Percentiles rank a stretch among this genome's conserved stretches.
Evolutionary conservation across 1,140 invertebrate species (phyloP).

Genomic region (Drosophila sturtevanti): DNA sequence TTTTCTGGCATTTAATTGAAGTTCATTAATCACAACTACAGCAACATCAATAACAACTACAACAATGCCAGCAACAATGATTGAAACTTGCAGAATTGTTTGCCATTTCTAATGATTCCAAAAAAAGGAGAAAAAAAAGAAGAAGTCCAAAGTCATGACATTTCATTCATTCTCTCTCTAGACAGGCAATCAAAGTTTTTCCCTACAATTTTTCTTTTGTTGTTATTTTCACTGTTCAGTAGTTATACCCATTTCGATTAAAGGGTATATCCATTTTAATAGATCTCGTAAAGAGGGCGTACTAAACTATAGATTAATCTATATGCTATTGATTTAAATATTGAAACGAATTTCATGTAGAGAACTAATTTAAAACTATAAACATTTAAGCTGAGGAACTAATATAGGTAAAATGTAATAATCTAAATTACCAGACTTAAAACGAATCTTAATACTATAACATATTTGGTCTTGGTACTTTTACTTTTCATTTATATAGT

Average conservation of each 20-base stretch:
- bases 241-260: background rate
- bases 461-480: too few species aligned
- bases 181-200: slow-evolving; percentile 64
- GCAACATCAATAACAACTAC: slow-evolving; percentile 5
- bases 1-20: slow-evolving; percentile 67
- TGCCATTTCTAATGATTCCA: slow-evolving; percentile 52
- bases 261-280: background rate
- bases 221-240: background rate
- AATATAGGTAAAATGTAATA: too few species aligned
- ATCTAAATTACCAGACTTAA: too few species aligned
- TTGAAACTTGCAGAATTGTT: slow-evolving; percentile 46
- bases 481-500: too few species aligned
- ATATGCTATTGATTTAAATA: too few species aligned
- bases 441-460: too few species aligned
- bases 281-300: background rate
- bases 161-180: slow-evolving; percentile 41
- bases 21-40: slow-evolving; percentile 67
- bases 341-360: too few species aligned
- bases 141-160: slow-evolving; percentile 48
- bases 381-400: too few species aligned
- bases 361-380: too few species aligned
- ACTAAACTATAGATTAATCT: too few species aligned
- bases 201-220: slow-evolving; percentile 47
- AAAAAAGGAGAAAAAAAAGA: background rate
- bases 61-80: slow-evolving; percentile 17